These are phyloP conservation scores for Trissolcus japonicus DNA, from an alignment of 2,888 invertebrate species.

Conservation along the genomic window DNA sequence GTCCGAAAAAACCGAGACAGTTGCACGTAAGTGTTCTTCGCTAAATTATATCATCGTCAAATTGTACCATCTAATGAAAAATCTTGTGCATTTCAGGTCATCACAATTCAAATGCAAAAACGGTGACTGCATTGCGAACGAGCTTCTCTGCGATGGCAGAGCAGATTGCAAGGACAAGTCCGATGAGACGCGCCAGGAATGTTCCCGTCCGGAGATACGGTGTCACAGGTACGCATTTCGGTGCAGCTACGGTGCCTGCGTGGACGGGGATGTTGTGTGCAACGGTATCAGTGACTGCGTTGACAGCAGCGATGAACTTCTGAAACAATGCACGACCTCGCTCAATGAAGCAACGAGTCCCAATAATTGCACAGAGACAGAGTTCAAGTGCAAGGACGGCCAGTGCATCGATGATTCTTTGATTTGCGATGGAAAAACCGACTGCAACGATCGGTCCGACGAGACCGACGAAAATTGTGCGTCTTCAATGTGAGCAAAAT, in stretches of 20 bases:
- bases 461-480: conserved; percentile 65
- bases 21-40: not conserved
- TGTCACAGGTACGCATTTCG: conserved; percentile 79
- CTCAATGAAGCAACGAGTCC: not conserved
- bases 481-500: conserved; percentile 62
- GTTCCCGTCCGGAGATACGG: conserved; percentile 64
- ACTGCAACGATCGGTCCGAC: conserved; percentile 70
- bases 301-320: conserved; percentile 78
- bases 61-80: not conserved
- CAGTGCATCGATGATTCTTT: conserved; percentile 63
- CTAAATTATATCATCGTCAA: not conserved
- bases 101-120: conserved; percentile 67
- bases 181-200: conserved; percentile 74
- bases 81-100: conserved; percentile 20
- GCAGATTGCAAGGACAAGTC: conserved; percentile 76
- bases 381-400: conserved; percentile 66
- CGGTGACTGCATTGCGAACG: conserved; percentile 74
- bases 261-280: conserved; percentile 79
- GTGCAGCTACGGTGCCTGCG: conserved; percentile 81
- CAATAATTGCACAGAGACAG: conserved; percentile 10
- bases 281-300: conserved; percentile 77
- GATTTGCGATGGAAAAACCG: conserved; percentile 68
- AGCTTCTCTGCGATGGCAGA: conserved; percentile 76
- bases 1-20: not conserved
- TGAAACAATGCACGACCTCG: conserved; percentile 60